Evolutionary conservation across 1,140 invertebrate species (phyloP).

Genomic region (Dendroctonus ponderosae): DNA sequence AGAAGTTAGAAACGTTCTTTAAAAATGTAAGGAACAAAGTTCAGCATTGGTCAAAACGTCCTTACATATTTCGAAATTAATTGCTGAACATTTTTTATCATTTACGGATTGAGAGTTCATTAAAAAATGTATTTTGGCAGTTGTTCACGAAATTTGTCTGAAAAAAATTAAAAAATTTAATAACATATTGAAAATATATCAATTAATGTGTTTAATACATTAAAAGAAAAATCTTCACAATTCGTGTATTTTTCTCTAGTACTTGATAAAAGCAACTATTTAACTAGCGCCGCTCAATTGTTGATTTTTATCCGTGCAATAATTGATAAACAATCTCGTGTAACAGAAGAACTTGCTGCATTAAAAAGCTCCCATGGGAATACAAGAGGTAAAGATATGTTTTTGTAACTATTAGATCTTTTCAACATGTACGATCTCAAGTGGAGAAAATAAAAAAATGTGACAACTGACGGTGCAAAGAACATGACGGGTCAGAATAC

Average conservation of each 20-base stretch:
- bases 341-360: conserved; percentile 27
- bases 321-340: conserved; percentile 31
- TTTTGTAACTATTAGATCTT: conserved; percentile 22
- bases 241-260: conserved; percentile 27
- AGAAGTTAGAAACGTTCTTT: conserved; percentile 15
- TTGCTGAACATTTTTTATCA: conserved; percentile 32
- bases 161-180: conserved; percentile 26
- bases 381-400: conserved; percentile 31
- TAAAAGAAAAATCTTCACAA: conserved; percentile 25
- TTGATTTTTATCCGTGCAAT: conserved; percentile 25
- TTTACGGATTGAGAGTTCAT: conserved; percentile 34
- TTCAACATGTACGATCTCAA: conserved; percentile 10
- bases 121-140: conserved; percentile 33
- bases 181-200: conserved; percentile 20
- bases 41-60: conserved; percentile 17
- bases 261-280: conserved; percentile 27
- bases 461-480: conserved; percentile 29
- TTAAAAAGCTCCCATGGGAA: conserved; percentile 23
- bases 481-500: conserved; percentile 30
- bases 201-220: conserved; percentile 22
- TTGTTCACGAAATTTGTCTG: conserved; percentile 25
- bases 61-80: conserved; percentile 35
- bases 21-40: conserved; percentile 14
- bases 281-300: conserved; percentile 20
- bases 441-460: conserved; percentile 23